Evolutionary conservation across 2,113 vertebrate genomes (phyloP), one percentile per base, ranked within the genome.

Genomic region (Syngnathoides biaculeatus): DNA sequence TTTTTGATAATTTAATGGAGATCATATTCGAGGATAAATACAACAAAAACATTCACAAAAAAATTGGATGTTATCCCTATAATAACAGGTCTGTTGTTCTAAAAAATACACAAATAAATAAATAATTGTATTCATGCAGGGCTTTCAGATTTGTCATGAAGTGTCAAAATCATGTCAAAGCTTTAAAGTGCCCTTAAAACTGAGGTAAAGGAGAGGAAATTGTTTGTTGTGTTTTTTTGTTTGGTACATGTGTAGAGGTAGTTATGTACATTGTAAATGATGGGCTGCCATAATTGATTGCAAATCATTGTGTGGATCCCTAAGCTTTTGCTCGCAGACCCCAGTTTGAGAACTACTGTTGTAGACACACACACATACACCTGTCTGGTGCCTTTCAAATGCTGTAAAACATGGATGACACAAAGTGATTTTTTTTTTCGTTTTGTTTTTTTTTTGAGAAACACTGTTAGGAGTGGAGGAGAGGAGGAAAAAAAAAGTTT

Each of bases 401-500:
- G 65, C 72, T 84, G 74, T 75, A 82, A 59, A 76, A 69, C 47
- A 57, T 13, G 40, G 64, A 78, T 79, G 71, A 68, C 20, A 65
- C 55, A 60, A 78, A 67, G 74, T 80, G 67, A 72, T 62, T 43
- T 62, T 68, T 57, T 30, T 27, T 56, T n/a, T n/a, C n/a, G n/a
- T n/a, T n/a, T n/a, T n/a, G n/a, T n/a, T n/a, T n/a, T n/a, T 57
- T 38, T 26, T 8, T 47, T 65, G 67, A 73, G 43, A 75, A 80
- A 79, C 74, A 82, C 79, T 84, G 79, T 57, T 83, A 64, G 67
- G 79, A 74, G 66, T 65, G 60, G 64, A 24, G 8, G 26, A 53
- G n/a, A 13, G 14, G 56, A 30, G 39, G 2, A 14, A 62, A 62
- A 82, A 77, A 56, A 30, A 74, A 79, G 38, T 74, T 43, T 74